Base-by-base conservation (phyloP, 2,888 invertebrate genomes). In the Maniola hyperantus region DNA sequence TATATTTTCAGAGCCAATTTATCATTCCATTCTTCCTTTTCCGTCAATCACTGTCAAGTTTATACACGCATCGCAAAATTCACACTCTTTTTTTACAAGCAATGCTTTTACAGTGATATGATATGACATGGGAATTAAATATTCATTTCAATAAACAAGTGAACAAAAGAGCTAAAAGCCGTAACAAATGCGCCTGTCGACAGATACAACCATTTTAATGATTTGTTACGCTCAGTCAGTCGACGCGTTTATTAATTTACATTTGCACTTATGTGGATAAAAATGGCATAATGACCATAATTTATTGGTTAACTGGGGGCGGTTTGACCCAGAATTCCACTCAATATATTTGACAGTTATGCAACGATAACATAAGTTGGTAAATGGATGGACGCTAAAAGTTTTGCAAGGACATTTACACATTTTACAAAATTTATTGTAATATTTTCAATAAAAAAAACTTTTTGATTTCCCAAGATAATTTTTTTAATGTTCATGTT, bases 91-190 rank as follows among this genome's bases (percentile, higher is more conserved):
- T 26, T n/a, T n/a, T n/a, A n/a, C n/a, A n/a, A n/a, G 4, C 26
- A 26, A 26, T 26, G 26, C 26, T 26, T 66, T 53, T 57, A 57
- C 62, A 73, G 70, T 71, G 73, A 69, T 73, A 71, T 63, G 66
- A 79, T 82, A 76, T 79, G 83, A 80, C 81, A 79, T 77, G 83
- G 77, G 80, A 84, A 86, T 88, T 83, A 87, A 87, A 88, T 87
- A 86, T 87, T 81, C 77, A 86, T 86, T 88, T 86, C 80, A 83
- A 84, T 84, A 85, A 86, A 83, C 81, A 82, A 77, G 77, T 72
- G 74, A 77, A 83, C 73, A 75, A 74, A 75, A 72, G 69, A 82
- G 77, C 74, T 78, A 78, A 82, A 81, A 78, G 76, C 76, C 74
- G 77, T 78, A 79, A 82, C 78, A 82, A 85, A 81, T 81, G 77